A percentile compares a stretch with the other conserved stretches of the same genome.
These are phyloP conservation scores for Plebejus argus DNA, from an alignment of 2,888 invertebrate genomes.

Conservation along the genomic window DNA sequence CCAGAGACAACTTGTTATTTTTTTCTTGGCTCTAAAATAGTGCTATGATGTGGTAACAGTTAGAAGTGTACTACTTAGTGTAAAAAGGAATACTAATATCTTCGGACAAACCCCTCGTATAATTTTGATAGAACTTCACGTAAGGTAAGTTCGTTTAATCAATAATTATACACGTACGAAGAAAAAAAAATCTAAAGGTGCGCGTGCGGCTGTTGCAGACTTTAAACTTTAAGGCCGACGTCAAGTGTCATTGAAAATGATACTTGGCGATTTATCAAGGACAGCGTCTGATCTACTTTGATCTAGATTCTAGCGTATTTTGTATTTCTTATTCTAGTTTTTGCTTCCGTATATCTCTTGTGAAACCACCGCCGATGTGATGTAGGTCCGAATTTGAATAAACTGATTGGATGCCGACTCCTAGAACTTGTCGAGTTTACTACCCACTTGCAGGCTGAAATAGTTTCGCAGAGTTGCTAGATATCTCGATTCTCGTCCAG, in stretches of 20 bases:
- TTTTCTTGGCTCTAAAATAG: too few relatives aligned
- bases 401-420: constrained; percentile 17
- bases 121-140: too few relatives aligned
- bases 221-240: constrained; percentile 45
- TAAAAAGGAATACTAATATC: too few relatives aligned
- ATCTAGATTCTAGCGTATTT: constrained; percentile 29
- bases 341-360: constrained; percentile 23
- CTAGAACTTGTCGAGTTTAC: constrained; percentile 12
- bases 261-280: constrained; percentile 41
- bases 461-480: neutral
- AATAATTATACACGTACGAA: too few relatives aligned
- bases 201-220: constrained; percentile 33
- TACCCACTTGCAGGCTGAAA: constrained; percentile 1
- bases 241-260: constrained; percentile 43
- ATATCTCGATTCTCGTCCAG: neutral
- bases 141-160: too few relatives aligned
- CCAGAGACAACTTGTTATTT: too few relatives aligned
- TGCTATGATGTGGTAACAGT: too few relatives aligned
- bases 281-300: constrained; percentile 32
- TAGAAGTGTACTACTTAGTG: too few relatives aligned
- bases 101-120: too few relatives aligned
- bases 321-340: constrained; percentile 22
- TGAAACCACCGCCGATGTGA: neutral
- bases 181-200: constrained; percentile 1
- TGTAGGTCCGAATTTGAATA: constrained; percentile 23